A percentile compares a stretch with the other conserved stretches of the same genome.
phyloP scores from a whole-genome alignment of 1,140 invertebrate species.

The Chionoecetes opilio region DNA sequence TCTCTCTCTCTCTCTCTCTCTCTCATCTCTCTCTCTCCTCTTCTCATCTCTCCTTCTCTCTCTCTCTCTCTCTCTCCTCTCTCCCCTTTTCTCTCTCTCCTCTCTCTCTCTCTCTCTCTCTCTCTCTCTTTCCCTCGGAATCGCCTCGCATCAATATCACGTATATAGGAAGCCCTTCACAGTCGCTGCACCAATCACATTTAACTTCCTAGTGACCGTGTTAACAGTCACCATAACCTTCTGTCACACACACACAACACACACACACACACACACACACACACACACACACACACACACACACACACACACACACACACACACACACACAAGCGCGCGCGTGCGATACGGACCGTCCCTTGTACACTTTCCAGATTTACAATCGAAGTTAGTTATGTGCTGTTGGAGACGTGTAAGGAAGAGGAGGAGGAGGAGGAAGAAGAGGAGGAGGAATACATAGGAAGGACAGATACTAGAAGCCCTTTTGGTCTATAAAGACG shows the following conservation, averaged over 20 bases:
- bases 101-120: slow-evolving; percentile 53
- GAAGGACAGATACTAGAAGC: too few species aligned
- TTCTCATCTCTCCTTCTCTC: background rate
- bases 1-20: background rate
- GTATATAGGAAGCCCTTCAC: background rate
- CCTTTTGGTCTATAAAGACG: too few species aligned
- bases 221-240: background rate
- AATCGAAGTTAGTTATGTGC: background rate
- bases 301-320: slow-evolving; percentile 59
- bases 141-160: background rate
- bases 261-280: slow-evolving; percentile 29
- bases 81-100: background rate
- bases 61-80: slow-evolving; percentile 44
- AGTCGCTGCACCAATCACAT: background rate
- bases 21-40: background rate
- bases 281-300: slow-evolving; percentile 54
- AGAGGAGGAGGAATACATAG: slow-evolving; percentile 39
- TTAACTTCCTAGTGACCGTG: background rate
- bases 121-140: background rate
- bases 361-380: background rate
- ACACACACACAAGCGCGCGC: slow-evolving; percentile 54
- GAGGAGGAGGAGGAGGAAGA: slow-evolving; percentile 39
- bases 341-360: background rate
- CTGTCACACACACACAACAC: slow-evolving; percentile 6
- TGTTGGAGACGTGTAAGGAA: background rate